These are phyloP conservation scores for Zeugodacus cucurbitae DNA, from an alignment of 1,140 invertebrate species.

Conservation along the genomic window DNA sequence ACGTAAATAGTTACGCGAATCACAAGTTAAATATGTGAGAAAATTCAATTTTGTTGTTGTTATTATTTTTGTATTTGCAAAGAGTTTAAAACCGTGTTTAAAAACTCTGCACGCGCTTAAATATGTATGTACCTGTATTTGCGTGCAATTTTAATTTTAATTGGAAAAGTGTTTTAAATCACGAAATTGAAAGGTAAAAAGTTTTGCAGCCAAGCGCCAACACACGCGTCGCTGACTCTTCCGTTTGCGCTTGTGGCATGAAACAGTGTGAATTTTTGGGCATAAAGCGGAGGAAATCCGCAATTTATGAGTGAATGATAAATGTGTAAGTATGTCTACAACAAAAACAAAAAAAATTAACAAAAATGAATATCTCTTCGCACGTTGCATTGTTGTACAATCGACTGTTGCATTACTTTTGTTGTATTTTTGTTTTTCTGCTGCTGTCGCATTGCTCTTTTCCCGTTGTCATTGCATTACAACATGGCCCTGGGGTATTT, in stretches of 20 bases:
- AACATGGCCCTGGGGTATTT: background rate
- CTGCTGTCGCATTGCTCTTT: background rate
- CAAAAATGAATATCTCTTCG: background rate
- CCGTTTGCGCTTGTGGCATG: background rate
- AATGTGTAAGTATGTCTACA: background rate
- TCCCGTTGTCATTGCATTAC: background rate
- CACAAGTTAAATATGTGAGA: background rate
- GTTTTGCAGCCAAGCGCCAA: background rate
- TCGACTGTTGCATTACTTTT: too few species aligned
- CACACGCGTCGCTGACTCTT: background rate
- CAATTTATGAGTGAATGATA: background rate
- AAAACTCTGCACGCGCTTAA: background rate
- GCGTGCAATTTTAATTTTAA: slow-evolving; percentile 9
- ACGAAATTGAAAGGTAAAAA: slow-evolving; percentile 15
- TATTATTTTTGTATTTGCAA: background rate
- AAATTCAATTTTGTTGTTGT: background rate
- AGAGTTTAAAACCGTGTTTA: background rate
- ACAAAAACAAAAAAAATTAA: background rate
- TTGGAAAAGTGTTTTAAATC: slow-evolving; percentile 24
- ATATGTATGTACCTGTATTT: background rate
- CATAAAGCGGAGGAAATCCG: background rate
- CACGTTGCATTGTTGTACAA: background rate
- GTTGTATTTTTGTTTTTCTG: background rate
- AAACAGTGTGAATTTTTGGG: background rate
- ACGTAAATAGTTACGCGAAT: background rate